phyloP scores from a whole-genome alignment of 2,113 vertebrate genomes.

The Conger conger region DNA sequence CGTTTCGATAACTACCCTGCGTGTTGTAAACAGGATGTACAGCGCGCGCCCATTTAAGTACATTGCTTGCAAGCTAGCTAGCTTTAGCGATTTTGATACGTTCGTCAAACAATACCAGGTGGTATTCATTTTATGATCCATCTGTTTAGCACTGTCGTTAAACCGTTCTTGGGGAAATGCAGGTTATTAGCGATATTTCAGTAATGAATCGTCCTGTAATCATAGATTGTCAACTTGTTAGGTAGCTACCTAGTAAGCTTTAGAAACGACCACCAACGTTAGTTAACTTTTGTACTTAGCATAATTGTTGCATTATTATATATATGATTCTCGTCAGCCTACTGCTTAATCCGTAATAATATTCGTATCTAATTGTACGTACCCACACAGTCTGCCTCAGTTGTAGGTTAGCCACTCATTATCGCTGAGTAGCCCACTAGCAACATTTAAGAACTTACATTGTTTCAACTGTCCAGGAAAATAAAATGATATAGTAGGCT shows the following conservation, averaged over 20 bases:
- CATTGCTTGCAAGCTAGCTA: not conserved
- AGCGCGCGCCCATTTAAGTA: constrained; percentile 6
- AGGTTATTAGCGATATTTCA: not conserved
- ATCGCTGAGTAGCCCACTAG: not conserved
- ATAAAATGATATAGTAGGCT: not conserved
- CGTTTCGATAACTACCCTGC: not conserved
- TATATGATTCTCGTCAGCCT: not conserved
- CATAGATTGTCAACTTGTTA: not conserved
- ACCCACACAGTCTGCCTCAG: not conserved
- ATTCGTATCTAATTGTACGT: not conserved
- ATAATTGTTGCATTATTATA: not conserved
- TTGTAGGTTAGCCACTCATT: not conserved
- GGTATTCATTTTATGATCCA: not conserved
- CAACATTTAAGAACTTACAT: not conserved
- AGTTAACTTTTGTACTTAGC: not conserved
- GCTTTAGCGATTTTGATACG: not conserved
- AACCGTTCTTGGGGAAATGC: not conserved
- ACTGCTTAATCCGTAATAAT: not conserved
- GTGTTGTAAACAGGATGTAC: constrained; percentile 21
- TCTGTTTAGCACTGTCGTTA: not conserved
- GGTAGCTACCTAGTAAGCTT: too few relatives aligned
- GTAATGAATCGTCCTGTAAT: not conserved
- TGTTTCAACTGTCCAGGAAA: not conserved
- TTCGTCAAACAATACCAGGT: not conserved
- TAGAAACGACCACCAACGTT: not conserved